Evolutionary conservation across 2,797 vertebrate genomes (phyloP), one percentile per base, ranked within the genome.

Genomic region (Tympanoctomys barrerae): DNA sequence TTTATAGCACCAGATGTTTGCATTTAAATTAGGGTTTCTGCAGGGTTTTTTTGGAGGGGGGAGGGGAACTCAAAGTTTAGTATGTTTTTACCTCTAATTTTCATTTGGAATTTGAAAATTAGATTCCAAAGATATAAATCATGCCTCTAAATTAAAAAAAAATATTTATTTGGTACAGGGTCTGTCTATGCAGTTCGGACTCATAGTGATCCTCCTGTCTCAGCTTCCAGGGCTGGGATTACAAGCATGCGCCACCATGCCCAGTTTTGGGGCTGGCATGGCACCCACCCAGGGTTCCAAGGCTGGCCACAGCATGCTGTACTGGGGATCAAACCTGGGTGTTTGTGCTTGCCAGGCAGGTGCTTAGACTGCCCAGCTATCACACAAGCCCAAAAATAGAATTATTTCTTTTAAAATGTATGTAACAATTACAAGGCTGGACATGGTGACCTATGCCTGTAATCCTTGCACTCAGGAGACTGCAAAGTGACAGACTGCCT

Each of bases 41-140:
- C 36, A 85, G 62, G 59, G 52, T 46, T 21, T 57, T 28, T 73
- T 10, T 46, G 26, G 24, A 26, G 19, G 13, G 8, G 33, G 19
- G 12, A 24, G 28, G 8, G 1, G 5, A 16, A 39, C 66, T 57
- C 33, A 95, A 86, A 71, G 64, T 73, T 42, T 87, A 49, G 31
- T 82, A 89, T 84, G 22, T 83, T 89, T 95, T 79, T 39, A 83
- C 33, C 36, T 80, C 36, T 39, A 16, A 57, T 59, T 96, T 95
- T 90, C 90, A 83, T 87, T 93, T 83, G 42, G 59, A 46, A 54
- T 80, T 81, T 95, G 52, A 89, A 24, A 94, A 61, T 94, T 95
- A 92, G 77, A 42, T 39, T 88, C 95, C 49, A 52, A n/a, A 22
- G 46, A 77, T 49, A 62, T 66, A 85, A 94, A 90, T 57, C 36